Conservation (phyloP, 2,888 invertebrate species). For the Microctonus aethiopoides region DNA sequence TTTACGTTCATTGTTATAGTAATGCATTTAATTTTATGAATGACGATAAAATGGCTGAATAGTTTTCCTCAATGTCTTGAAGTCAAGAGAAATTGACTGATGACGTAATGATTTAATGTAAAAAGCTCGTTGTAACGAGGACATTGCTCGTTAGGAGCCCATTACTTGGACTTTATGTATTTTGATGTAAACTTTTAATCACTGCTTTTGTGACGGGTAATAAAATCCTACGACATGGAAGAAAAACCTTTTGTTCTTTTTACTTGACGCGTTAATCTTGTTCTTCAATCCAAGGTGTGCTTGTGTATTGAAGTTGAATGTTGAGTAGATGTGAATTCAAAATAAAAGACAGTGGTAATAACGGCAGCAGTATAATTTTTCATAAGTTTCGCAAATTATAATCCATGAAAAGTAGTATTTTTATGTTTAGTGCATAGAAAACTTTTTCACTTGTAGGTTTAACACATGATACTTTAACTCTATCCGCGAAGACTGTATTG, state of each 20-base stretch:
- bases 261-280: background rate
- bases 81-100: conserved; percentile 6
- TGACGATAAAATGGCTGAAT: background rate
- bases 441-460: too few relatives aligned
- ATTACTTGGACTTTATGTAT: conserved; percentile 8
- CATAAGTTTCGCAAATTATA: background rate
- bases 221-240: conserved; percentile 2
- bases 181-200: conserved; percentile 18
- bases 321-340: background rate
- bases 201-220: conserved; percentile 1
- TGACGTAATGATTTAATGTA: background rate
- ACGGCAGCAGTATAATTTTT: background rate
- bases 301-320: background rate
- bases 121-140: background rate
- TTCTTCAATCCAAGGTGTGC: background rate
- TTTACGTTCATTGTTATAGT: background rate
- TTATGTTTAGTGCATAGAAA: background rate
- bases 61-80: background rate
- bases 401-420: background rate
- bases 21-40: background rate
- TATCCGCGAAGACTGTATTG: background rate
- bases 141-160: conserved; percentile 23
- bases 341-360: background rate
- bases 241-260: background rate
- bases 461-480: too few relatives aligned